Evolutionary conservation across 2,113 vertebrate species (phyloP), one percentile per base, ranked within the genome.

Genomic region (Glareola pratincola): DNA sequence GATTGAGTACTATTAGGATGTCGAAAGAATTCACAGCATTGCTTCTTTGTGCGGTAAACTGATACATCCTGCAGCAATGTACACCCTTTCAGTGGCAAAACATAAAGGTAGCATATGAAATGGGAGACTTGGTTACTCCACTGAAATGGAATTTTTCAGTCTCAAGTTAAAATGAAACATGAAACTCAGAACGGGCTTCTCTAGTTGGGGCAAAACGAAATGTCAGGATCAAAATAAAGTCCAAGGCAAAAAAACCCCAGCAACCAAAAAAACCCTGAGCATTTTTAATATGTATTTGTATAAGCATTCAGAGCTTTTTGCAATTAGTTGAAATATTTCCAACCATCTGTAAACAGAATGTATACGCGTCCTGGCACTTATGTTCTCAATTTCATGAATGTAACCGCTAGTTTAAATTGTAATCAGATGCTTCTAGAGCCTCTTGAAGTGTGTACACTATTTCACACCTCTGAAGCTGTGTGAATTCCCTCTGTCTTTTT

Each of bases 311-410:
- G 47, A 89, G 37, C 27, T 88, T 78, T 91, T 48, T 74, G 85
- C 27, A 75, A 95, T 93, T 79, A 48, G 18, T 72, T 94, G 60
- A 92, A 94, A 94, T 89, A 39, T 90, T 91, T 95, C 81, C 87
- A 94, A 48, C 48, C 48, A 72, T 15, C 73, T 92, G n/a, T 87
- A 83, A 91, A 69, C 18, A 62, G 88, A 90, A 89, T 75, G 30
- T 89, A 50, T 88, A 74, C 90, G 56, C 88, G 77, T 95, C 64
- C 79, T 50, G 75, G 50, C 74, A 85, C 72, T 83, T 89, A 79
- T 8, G 57, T 59, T 96, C 92, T 96, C 88, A 79, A 92, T 97
- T 90, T 92, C 80, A 75, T 96, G 92, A 92, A 93, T 69, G 73
- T 53, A 81, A 72, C 80, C 87, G 59, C 48, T 73, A 85, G 80